Conservation (phyloP, 2,797 vertebrate genomes). For the Poeciliopsis turneri region DNA sequence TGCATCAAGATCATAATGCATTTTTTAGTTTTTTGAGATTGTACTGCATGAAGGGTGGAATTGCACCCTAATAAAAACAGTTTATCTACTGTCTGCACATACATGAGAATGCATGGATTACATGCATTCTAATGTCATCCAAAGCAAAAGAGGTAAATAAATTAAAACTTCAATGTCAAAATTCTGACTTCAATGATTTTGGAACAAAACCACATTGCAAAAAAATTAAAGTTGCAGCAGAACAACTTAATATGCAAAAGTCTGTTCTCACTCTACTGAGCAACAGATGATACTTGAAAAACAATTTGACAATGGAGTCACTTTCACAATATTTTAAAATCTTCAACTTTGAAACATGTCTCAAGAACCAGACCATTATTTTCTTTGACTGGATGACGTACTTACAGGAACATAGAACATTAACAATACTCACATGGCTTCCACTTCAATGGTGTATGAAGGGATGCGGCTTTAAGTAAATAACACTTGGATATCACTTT, state of each 20-base stretch:
- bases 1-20: constrained; percentile 5
- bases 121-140: background rate
- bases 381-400: too few species aligned
- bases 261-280: background rate
- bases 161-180: background rate
- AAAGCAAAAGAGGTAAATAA: background rate
- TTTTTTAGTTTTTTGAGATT: background rate
- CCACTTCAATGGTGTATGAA: background rate
- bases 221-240: background rate
- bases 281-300: background rate
- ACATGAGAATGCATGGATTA: too few species aligned
- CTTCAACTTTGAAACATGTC: too few species aligned
- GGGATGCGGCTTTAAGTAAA: background rate
- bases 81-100: background rate
- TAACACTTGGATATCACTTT: background rate
- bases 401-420: too few species aligned
- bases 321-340: background rate
- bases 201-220: background rate
- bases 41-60: background rate
- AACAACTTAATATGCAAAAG: background rate
- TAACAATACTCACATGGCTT: too few species aligned
- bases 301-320: background rate
- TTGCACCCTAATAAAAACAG: background rate
- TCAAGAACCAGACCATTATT: too few species aligned
- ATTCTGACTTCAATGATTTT: background rate